Evolutionary conservation across 2,888 invertebrate species (phyloP), one percentile per base, ranked within the genome.

Genomic region (Xestia ashworthii): DNA sequence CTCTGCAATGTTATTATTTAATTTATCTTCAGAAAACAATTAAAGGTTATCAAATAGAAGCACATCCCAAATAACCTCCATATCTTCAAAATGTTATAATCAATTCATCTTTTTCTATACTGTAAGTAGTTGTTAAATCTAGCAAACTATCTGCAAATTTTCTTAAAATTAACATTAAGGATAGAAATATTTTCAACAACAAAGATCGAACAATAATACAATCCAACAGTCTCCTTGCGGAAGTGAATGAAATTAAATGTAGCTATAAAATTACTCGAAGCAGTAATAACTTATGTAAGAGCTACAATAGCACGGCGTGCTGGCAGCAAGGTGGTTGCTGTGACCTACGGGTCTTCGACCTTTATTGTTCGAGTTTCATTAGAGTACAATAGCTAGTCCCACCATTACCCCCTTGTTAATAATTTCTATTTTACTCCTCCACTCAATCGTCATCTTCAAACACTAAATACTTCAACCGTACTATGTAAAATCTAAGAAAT

Each of bases 281-380:
- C 76, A 69, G 81, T 84, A 81, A 81, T 86, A 78, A 88, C 75
- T 85, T 83, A 87, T 87, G 76, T 82, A 91, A 90, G 88, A 89
- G 76, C 80, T 85, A 87, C 85, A 89, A 88, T 88, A 80, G 87
- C 86, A 81, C 78, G 86, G 85, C 80, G 85, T 86, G 79, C 85
- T 88, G 88, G 91, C 88, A 89, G 91, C 85, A 87, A 93, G 90
- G 91, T 92, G 91, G 92, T 90, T 90, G 93, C 90, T 92, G 92
- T 94, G 94, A 95, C 95, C 95, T 92, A 90, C 91, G 93, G 95
- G 95, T 95, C 95, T 93, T 92, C 94, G 96, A 95, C 95, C 95
- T 92, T 93, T 92, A 95, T 95, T 96, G 95, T 95, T 95, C 93
- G 93, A 91, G 92, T 93, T 94, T 92, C 93, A 94, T 94, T 93